Base-by-base conservation (phyloP, 2,113 vertebrate genomes). In the Sinocyclocheilus maitianheensis region DNA sequence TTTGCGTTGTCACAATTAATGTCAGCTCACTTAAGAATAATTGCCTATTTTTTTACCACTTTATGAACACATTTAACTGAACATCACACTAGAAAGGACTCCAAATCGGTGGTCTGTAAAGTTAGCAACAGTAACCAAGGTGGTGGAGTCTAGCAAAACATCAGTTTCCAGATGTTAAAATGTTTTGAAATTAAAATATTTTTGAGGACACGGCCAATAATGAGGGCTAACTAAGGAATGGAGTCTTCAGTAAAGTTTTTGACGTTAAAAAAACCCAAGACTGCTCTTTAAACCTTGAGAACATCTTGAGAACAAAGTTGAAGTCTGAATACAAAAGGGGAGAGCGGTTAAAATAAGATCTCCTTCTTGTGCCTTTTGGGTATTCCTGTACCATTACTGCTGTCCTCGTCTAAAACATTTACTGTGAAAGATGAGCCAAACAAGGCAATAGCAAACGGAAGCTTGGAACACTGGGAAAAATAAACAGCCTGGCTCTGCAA, bases 311-410 rank as follows among this genome's bases (percentile, higher is more conserved):
- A 34, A 77, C 43, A 51, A 77, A 55, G 55, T 74, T 60, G 2
- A 83, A 86, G 40, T 48, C 26, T 81, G 74, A 87, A 85, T 51
- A 77, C 0, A 18, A 71, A 84, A 77, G 46, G 55, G 24, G 0
- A 53, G 10, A 58, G 80, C 3, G 77, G 34, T 62, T 81, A 43
- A 48, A 53, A 72, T 5, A 81, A 62, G 81, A 26, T 80, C 67
- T 87, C 87, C 85, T 86, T 87, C 69, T 81, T 83, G 60, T 4
- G 60, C 78, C 87, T 91, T 90, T 89, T 88, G 55, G 18, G 37
- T 90, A 86, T 86, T 89, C 76, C 77, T 88, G 26, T n/a, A 5
- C 77, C 46, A 79, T 85, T 85, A 81, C 83, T 34, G 0, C 77
- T 86, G 90, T 90, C 90, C 90, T 89, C 3, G 77, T 87, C 58